A percentile compares a stretch with the other conserved stretches of the same genome.
phyloP scores from a whole-genome alignment of 2,888 invertebrate species.

The Metacarcinus magister region DNA sequence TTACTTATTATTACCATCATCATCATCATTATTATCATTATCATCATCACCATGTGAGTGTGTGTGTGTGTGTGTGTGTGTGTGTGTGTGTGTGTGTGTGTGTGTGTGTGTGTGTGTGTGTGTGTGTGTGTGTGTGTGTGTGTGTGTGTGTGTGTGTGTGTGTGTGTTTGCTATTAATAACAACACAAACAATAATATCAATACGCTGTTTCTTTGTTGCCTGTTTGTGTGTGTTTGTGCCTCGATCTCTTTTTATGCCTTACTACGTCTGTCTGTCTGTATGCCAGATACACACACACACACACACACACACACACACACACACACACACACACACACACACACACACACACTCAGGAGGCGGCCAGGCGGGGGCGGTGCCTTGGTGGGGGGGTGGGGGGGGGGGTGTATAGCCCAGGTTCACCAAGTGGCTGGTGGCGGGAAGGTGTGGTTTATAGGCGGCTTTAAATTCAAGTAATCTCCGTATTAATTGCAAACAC shows the following conservation, averaged over 20 bases:
- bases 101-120: too few relatives aligned
- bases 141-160: too few relatives aligned
- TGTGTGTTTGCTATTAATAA: too few relatives aligned
- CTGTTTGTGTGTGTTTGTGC: too few relatives aligned
- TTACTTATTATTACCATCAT: background rate
- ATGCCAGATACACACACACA: background rate
- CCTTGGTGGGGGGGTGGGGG: background rate
- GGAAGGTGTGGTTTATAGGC: slow-evolving; percentile 69
- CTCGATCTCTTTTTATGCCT: too few relatives aligned
- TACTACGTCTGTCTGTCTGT: too few relatives aligned
- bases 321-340: slow-evolving; percentile 42
- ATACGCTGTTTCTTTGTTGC: too few relatives aligned
- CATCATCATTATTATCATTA: too few relatives aligned
- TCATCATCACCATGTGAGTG: too few relatives aligned
- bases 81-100: too few relatives aligned
- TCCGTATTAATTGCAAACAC: slow-evolving; percentile 65
- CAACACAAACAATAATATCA: background rate
- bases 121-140: too few relatives aligned
- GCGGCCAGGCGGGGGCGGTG: background rate
- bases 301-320: slow-evolving; percentile 38
- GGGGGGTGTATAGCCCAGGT: background rate
- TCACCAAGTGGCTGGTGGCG: slow-evolving; percentile 50
- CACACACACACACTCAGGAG: slow-evolving; percentile 17
- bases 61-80: too few relatives aligned
- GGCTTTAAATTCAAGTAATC: slow-evolving; percentile 71